phyloP scores from a whole-genome alignment of 2,888 invertebrate species.

The Tridacna gigas region DNA sequence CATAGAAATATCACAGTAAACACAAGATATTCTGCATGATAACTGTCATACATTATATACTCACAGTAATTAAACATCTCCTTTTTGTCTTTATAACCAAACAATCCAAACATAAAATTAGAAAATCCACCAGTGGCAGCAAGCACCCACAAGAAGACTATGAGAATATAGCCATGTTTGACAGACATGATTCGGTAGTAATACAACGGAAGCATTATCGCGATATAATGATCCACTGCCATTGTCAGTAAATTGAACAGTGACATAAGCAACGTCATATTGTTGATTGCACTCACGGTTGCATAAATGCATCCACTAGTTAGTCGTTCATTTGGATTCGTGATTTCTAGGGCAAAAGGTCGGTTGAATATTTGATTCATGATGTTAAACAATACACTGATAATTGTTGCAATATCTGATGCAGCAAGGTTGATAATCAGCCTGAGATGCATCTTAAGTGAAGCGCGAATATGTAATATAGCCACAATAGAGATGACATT shows the following conservation, averaged over 20 bases:
- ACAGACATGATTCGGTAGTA: constrained; percentile 68
- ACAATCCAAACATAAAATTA: constrained; percentile 60
- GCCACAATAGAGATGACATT: constrained; percentile 79
- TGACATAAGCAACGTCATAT: constrained; percentile 74
- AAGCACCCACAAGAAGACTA: constrained; percentile 70
- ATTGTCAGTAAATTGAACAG: constrained; percentile 75
- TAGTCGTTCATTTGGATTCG: constrained; percentile 60
- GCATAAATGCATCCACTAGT: constrained; percentile 71
- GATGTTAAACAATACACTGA: constrained; percentile 72
- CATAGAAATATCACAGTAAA: constrained; percentile 72
- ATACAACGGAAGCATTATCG: constrained; percentile 73
- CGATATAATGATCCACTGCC: constrained; percentile 78
- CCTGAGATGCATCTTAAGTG: constrained; percentile 76
- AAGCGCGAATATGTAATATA: constrained; percentile 72
- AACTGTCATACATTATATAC: constrained; percentile 70
- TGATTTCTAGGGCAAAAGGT: constrained; percentile 37
- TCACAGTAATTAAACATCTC: constrained; percentile 77
- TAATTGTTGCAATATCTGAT: constrained; percentile 75
- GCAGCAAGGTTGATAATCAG: constrained; percentile 77
- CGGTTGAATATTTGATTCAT: constrained; percentile 72
- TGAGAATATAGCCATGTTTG: constrained; percentile 59
- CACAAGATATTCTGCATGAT: constrained; percentile 76
- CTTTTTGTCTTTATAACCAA: constrained; percentile 29
- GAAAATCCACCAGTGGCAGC: constrained; percentile 72
- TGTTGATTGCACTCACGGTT: constrained; percentile 73